Evolutionary conservation across 2,113 vertebrate genomes (phyloP).

Genomic region (Orycteropus afer): DNA sequence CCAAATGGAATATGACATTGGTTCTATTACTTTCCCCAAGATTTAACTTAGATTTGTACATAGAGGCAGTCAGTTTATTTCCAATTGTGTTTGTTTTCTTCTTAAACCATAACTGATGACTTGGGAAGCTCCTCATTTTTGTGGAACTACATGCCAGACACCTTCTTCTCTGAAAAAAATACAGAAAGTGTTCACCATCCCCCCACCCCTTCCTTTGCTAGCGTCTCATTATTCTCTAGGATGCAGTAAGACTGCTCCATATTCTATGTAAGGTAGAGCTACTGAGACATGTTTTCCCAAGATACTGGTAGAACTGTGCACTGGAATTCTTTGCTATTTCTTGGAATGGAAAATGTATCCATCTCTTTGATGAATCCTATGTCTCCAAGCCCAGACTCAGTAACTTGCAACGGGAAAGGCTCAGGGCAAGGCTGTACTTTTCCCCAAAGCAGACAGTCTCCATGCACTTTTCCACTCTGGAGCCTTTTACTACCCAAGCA

Average conservation of each 20-base stretch:
- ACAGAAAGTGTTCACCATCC: not conserved
- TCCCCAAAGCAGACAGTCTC: not conserved
- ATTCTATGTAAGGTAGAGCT: too few relatives aligned
- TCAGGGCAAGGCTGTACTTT: not conserved
- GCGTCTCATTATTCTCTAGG: not conserved
- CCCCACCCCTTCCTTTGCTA: not conserved
- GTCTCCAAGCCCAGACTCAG: not conserved
- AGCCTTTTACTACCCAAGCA: not conserved
- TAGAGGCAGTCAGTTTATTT: not conserved
- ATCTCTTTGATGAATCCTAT: not conserved
- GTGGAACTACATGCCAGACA: not conserved
- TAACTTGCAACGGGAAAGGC: not conserved
- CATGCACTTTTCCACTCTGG: not conserved
- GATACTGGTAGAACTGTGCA: not conserved
- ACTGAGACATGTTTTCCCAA: not conserved
- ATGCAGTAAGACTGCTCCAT: not conserved
- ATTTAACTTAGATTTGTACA: not conserved
- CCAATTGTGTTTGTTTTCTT: not conserved
- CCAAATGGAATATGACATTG: slow-evolving; percentile 22
- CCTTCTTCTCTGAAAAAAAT: not conserved
- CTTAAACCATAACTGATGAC: too few relatives aligned
- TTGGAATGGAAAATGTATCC: not conserved
- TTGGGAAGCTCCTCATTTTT: not conserved
- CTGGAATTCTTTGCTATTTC: not conserved
- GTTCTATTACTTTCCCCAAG: not conserved